Evolutionary conservation across 2,113 vertebrate species (phyloP), one percentile per base, ranked within the genome.

Genomic region (Xiphias gladius): DNA sequence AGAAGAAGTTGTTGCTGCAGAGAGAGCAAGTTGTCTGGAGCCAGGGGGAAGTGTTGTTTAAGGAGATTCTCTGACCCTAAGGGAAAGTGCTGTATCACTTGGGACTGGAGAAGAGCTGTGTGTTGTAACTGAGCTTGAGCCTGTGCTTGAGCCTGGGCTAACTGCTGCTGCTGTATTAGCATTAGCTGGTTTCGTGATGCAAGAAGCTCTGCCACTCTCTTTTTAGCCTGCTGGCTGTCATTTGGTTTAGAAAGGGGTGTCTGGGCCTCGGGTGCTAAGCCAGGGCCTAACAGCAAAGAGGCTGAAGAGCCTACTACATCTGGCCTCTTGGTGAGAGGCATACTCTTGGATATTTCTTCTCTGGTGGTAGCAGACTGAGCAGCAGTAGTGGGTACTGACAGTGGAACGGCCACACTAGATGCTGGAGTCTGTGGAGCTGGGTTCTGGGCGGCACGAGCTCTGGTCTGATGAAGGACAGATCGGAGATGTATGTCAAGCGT

Each of bases 401-500:
- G 58, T 92, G 91, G 77, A 73, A 65, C 86, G 63, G 90, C 84
- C 16, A 4, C 94, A 92, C 89, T 95, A 87, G 97, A 95, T 87
- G 97, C 95, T 81, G 97, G 91, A 80, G 96, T 97, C 65, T 91
- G 92, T 64, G 77, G 59, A 70, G 80, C 71, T 5, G 83, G 58
- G 73, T 93, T 93, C 78, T 94, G 92, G 88, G 97, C 97, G 1
- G 97, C 97, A 1, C 98, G 97, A 73, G 98, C 98, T 94, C 99
- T 97, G 82, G 97, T 99, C 90, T 99, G 98, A 93, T 99, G 98
- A 85, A 99, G 91, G 73, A 99, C 98, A 50, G 98, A 99, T 75
- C 98, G 95, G 96, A 99, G 98, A 89, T 99, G 98, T 92, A 99
- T 99, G 94, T 99, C 98, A 86, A 99, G 86, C 2, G 98, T 99